These are phyloP conservation scores for Meganola albula DNA, from an alignment of 2,888 invertebrate species.

Conservation along the genomic window DNA sequence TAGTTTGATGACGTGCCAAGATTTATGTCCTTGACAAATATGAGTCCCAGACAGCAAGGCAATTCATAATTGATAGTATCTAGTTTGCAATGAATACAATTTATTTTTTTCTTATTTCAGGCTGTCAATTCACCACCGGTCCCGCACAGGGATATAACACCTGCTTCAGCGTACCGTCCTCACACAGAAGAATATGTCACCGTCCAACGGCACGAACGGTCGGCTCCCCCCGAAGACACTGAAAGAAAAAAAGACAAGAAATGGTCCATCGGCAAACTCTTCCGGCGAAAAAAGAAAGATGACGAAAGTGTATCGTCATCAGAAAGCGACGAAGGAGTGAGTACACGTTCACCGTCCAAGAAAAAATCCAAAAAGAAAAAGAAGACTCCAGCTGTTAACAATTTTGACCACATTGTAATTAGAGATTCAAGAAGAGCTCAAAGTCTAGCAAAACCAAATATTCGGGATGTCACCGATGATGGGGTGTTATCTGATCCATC, in stretches of 20 bases:
- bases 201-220: conserved; percentile 56
- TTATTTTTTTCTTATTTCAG: conserved; percentile 47
- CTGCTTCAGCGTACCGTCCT: conserved; percentile 52
- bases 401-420: conserved; percentile 82
- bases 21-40: conserved; percentile 48
- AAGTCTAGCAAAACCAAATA: conserved; percentile 61
- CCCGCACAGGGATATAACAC: conserved; percentile 60
- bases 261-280: conserved; percentile 89
- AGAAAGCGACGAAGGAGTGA: conserved; percentile 67
- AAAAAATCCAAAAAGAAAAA: conserved; percentile 74
- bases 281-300: conserved; percentile 85
- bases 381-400: conserved; percentile 69
- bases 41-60: conserved; percentile 52
- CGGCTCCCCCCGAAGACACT: conserved; percentile 50
- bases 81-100: too few species aligned
- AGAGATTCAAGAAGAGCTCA: conserved; percentile 72
- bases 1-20: conserved; percentile 55
- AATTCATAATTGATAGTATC: too few species aligned
- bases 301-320: conserved; percentile 78
- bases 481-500: conserved; percentile 79
- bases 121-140: conserved; percentile 73
- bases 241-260: conserved; percentile 81
- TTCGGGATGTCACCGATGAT: conserved; percentile 61
- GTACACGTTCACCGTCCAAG: conserved; percentile 59
- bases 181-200: conserved; percentile 64